Evolutionary conservation across 35 echinoderm and acorn worm species (phyloP).

Genomic region (Patiria miniata): DNA sequence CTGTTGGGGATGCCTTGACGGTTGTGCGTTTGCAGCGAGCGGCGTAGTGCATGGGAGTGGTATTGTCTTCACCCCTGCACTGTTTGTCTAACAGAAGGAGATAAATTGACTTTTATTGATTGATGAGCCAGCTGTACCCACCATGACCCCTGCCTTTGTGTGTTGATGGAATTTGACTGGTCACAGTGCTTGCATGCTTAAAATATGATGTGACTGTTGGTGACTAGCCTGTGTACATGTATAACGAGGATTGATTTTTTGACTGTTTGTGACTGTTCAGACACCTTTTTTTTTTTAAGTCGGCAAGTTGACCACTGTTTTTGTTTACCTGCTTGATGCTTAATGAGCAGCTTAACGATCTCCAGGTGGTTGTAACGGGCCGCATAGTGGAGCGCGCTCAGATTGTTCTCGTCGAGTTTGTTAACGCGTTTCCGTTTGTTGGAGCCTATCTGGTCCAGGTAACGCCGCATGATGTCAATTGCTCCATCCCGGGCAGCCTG

Average conservation of each 20-base stretch:
- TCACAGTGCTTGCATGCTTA: no score
- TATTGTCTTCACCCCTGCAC: slow-evolving; percentile 61
- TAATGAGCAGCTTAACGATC: slow-evolving; percentile 74
- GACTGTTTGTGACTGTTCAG: no score
- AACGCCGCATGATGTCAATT: slow-evolving; percentile 46
- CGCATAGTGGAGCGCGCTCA: slow-evolving; percentile 87
- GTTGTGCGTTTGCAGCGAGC: slow-evolving; percentile 58
- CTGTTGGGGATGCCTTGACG: background rate
- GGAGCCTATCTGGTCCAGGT: slow-evolving; percentile 45
- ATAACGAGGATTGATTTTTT: no score
- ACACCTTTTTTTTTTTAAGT: no score
- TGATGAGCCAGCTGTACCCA: no score
- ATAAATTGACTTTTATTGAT: no score
- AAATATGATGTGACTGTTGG: no score
- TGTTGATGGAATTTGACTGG: no score
- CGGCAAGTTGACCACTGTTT: no score
- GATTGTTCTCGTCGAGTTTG: slow-evolving; percentile 78
- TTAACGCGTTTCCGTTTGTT: slow-evolving; percentile 63
- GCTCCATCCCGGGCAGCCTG: slow-evolving; percentile 90
- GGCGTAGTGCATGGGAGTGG: slow-evolving; percentile 65
- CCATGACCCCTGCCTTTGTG: no score
- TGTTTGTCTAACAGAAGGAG: slow-evolving; percentile 27
- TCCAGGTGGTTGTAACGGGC: slow-evolving; percentile 87
- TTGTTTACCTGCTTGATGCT: slow-evolving; percentile 77
- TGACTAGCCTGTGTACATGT: no score